Conservation (phyloP, 2,113 vertebrate genomes). For the Chiloscyllium plagiosum region DNA sequence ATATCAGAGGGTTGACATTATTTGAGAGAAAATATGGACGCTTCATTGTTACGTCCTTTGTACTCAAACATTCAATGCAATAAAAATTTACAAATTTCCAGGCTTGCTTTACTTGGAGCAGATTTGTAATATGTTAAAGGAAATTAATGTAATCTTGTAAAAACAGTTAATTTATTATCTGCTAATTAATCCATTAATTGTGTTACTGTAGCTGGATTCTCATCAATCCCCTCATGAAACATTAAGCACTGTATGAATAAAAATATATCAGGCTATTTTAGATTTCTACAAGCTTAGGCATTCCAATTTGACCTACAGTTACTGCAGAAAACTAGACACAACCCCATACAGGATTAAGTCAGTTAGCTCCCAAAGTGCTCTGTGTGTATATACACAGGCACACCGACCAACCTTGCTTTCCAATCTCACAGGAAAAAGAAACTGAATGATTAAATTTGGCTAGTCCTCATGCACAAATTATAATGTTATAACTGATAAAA, state of each 20-base stretch:
- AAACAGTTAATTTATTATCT: constrained; percentile 33
- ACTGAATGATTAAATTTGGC: neutral
- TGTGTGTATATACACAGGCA: neutral
- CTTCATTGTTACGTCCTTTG: neutral
- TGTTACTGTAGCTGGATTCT: constrained; percentile 28
- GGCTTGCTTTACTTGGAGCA: neutral
- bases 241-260: constrained; percentile 12
- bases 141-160: constrained; percentile 12
- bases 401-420: neutral
- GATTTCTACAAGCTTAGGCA: neutral
- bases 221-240: constrained; percentile 7
- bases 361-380: neutral
- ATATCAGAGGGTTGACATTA: neutral
- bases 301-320: neutral
- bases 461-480: neutral
- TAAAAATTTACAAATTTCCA: constrained; percentile 13
- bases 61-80: neutral
- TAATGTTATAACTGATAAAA: neutral
- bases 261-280: constrained; percentile 8
- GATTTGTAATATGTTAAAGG: neutral
- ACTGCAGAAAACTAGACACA: neutral
- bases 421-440: too few relatives aligned
- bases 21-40: neutral
- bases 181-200: constrained; percentile 27
- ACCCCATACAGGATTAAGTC: neutral